A percentile compares a stretch with the other conserved stretches of the same genome.
Evolutionary conservation across 2,888 invertebrate species (phyloP).

Genomic region (Drosophila gaucha): DNA sequence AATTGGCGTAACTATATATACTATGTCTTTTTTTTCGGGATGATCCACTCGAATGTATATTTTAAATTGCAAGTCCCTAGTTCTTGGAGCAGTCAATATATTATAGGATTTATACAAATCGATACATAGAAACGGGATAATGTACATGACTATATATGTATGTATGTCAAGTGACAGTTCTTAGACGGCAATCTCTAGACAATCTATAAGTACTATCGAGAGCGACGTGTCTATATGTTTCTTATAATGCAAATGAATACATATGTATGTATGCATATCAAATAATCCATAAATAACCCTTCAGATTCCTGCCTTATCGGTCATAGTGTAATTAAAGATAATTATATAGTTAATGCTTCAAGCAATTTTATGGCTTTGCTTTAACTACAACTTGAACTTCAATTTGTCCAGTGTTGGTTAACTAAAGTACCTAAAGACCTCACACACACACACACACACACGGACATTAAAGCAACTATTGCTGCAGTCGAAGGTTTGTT

Average conservation of each 20-base stretch:
- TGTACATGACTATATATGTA: too few species aligned
- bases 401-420: conserved; percentile 6
- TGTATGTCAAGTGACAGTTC: too few species aligned
- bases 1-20: too few species aligned
- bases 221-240: too few species aligned
- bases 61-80: too few species aligned
- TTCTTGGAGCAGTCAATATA: too few species aligned
- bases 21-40: too few species aligned
- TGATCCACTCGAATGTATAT: too few species aligned
- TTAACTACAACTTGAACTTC: background rate
- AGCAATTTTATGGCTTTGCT: background rate
- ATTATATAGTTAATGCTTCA: background rate
- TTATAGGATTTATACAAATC: too few species aligned
- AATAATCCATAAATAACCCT: background rate
- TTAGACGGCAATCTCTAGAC: too few species aligned
- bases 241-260: background rate
- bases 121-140: too few species aligned
- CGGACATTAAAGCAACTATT: background rate
- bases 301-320: background rate
- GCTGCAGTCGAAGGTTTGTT: conserved; percentile 5
- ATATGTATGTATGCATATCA: background rate
- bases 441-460: background rate
- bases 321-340: background rate
- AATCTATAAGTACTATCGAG: too few species aligned
- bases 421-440: background rate